Evolutionary conservation across 2,113 vertebrate genomes (phyloP), one percentile per base, ranked within the genome.

Genomic region (Deroptyus accipitrinus): DNA sequence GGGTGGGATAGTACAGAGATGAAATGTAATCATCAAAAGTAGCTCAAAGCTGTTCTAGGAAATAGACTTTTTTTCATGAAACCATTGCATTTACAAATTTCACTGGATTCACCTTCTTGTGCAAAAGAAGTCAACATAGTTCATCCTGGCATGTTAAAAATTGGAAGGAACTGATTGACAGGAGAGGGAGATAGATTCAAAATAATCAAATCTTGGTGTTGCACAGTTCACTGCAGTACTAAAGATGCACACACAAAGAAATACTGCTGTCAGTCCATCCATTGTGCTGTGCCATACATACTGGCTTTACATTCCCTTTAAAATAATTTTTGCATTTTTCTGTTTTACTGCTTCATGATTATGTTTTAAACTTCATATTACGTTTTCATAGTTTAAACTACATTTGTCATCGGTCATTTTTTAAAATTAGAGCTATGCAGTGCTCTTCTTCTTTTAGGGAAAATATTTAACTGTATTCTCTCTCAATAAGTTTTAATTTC

Each of bases 31-130:
- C 86, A 95, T 96, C 94, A 95, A 97, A 96, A 95, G 92, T 96
- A 96, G 96, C 96, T 96, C 96, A 97, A 96, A 97, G 96, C 94
- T 97, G 96, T 97, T 97, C 96, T 87, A 96, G 95, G 88, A 96
- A 96, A 96, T 95, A 97, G 92, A 96, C 74, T 95, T 96, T 94
- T 97, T 97, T 97, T 97, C 94, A 80, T 95, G 95, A 97, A 96
- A 95, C 88, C 95, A 95, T 94, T 94, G 95, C 96, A 97, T 97
- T 96, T 94, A 96, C 96, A 94, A 95, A 96, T 96, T 97, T 96
- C 91, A 91, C 92, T 95, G 88, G 92, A 94, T 96, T 96, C 92
- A 91, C 95, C 94, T 97, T 96, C 91, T 96, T 94, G 91, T 96
- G 96, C 96, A 94, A 96, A 97, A 95, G 95, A 96, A 97, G 95